Base-by-base conservation (phyloP, 2,797 vertebrate species). In the Macroramphosus scolopax region DNA sequence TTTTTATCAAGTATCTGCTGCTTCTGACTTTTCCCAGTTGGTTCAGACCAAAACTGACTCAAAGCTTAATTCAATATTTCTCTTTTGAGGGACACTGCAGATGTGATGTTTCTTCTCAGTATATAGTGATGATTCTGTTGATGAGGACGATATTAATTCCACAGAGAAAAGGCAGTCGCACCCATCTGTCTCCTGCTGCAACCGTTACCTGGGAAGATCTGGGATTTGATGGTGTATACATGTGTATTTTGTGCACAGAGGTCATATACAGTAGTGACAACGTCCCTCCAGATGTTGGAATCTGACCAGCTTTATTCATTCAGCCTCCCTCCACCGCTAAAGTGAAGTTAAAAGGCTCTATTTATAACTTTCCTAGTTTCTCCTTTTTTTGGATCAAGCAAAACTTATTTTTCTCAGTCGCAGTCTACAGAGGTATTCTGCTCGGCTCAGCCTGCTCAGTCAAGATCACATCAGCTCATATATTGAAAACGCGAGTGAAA, bases 281-380 rank as follows among this genome's bases (percentile, higher is more conserved):
- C 50, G 48, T 63, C 36, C 31, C 63, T 17, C 37, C 17, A 29
- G 48, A 52, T 63, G 29, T 16, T 75, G 51, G 43, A 69, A 36
- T 38, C 41, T 37, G 46, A 70, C 63, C 52, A 46, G 42, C 47
- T 60, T 30, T 25, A 14, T 51, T 20, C 44, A 33, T 50, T 51
- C 58, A 36, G 38, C 50, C 37, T 57, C 40, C 17, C 17, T 36
- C 46, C 25, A 52, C 50, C 39, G 57, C 30, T 45, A 35, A 26
- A 51, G 40, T 54, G 46, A 55, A 55, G 48, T 22, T 13, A 17
- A 68, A 51, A 40, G 43, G 22, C 57, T 63, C 60, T 67, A 62
- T 71, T 78, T 75, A 68, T 53, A 63, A 58, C 49, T 51, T 73
- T 75, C 49, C 25, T 54, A 43, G 16, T 64, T 68, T 70, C 61